Conservation (phyloP, 2,113 vertebrate genomes). For the Equus przewalskii region DNA sequence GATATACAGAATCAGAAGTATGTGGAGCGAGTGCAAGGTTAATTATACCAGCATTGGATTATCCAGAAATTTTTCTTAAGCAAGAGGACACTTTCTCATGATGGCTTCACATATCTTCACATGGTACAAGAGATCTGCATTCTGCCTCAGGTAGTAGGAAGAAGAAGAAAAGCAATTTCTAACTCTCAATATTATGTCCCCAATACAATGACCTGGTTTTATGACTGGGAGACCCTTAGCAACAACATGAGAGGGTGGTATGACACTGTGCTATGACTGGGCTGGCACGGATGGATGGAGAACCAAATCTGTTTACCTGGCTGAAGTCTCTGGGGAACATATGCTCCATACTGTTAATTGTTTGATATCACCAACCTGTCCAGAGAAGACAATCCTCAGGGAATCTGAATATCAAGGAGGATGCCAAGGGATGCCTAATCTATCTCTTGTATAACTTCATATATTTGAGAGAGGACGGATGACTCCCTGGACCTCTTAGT, state of each 20-base stretch:
- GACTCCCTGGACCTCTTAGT: background rate
- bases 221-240: background rate
- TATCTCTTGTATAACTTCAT: background rate
- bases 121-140: background rate
- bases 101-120: background rate
- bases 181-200: background rate
- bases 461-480: background rate
- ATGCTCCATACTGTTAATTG: background rate
- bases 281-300: background rate
- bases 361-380: background rate
- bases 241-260: background rate
- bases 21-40: background rate
- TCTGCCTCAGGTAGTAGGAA: background rate
- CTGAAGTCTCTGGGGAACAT: background rate
- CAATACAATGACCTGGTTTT: background rate
- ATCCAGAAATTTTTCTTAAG: background rate
- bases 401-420: background rate
- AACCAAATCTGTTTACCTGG: background rate
- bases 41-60: background rate
- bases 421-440: background rate
- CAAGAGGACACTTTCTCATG: background rate
- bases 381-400: background rate
- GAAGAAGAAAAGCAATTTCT: background rate
- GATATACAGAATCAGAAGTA: background rate
- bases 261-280: background rate